Evolutionary conservation across 2,888 invertebrate genomes (phyloP).

Genomic region (Campoplex capitator): DNA sequence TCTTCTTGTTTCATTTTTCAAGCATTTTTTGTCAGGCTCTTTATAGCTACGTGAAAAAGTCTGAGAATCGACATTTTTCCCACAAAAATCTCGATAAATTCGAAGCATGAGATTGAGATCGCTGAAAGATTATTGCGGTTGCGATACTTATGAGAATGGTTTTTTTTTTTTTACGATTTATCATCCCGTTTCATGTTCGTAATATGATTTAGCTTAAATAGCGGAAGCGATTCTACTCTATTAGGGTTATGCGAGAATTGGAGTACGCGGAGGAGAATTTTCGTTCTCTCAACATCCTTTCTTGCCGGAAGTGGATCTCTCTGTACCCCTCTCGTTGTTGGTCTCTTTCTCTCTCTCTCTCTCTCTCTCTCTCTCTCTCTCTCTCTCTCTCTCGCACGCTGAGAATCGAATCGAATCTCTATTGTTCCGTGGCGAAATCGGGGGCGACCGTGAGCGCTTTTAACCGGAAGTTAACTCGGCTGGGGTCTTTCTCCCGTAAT

Average conservation of each 20-base stretch:
- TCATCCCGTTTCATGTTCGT: not conserved
- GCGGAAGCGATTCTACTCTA: not conserved
- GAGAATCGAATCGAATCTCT: conserved; percentile 53
- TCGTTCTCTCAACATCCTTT: conserved; percentile 29
- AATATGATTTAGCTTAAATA: not conserved
- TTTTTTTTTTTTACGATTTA: not conserved
- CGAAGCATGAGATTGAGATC: not conserved
- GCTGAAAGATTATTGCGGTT: not conserved
- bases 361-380: not conserved
- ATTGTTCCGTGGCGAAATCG: conserved; percentile 62
- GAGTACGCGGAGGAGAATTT: conserved; percentile 9
- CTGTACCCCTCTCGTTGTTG: not conserved
- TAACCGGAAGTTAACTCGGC: conserved; percentile 61
- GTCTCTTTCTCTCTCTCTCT: not conserved
- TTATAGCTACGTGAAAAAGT: not conserved
- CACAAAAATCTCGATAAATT: not conserved
- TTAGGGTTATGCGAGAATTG: conserved; percentile 3
- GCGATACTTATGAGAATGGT: not conserved
- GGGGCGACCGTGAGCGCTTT: conserved; percentile 32
- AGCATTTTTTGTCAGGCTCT: not conserved
- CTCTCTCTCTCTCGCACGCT: not conserved
- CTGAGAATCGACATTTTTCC: not conserved
- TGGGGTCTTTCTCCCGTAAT: conserved; percentile 51
- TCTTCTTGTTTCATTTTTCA: not conserved
- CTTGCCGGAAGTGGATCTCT: conserved; percentile 45